Base-by-base conservation (phyloP, 2,888 invertebrate genomes). In the Apotomis turbidana region DNA sequence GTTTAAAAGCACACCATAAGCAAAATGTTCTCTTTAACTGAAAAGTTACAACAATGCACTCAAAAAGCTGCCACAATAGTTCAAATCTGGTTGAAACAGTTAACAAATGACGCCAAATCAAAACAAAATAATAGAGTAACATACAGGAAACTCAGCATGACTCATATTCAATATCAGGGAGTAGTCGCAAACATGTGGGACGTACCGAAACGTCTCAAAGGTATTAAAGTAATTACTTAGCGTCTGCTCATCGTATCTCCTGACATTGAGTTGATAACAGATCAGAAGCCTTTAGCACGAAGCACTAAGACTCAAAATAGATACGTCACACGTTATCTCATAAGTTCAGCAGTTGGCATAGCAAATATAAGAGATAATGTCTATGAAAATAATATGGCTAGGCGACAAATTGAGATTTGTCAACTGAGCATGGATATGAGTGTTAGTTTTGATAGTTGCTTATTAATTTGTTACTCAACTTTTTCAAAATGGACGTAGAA, bases 401-500 rank as follows among this genome's bases (percentile, higher is more conserved):
- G 6, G 6, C 5, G 41, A 27, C 27, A 27, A 41, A 41, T 41
- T 41, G 44, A 55, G 38, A 38, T 55, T 44, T 55, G 64, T 64
- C 55, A 55, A 64, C 41, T 54, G 54, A 38, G 55, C 54, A 54
- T 55, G 71, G 58, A 52, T 52, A 58, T 58, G 62, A 68, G 6
- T 49, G 49, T 49, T 49, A 49, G 9, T 9, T 41, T 36, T 5
- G 27, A 8, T 41, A 10, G 5, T 15, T 13, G 8, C 3, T 55
- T 15, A 27, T 27, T 27, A 27, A 27, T 2, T 27, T 27, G 27
- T 27, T 5, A 15, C 44, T 4, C 12, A n/a, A 52, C n/a, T 13
- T 36, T 60, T 36, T 58, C 41, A 60, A 75, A 63, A 91, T 91
- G 91, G 89, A 91, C 74, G 87, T 87, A 9, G 91, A 91, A 70